Base-by-base conservation (phyloP, 2,888 invertebrate genomes). In the Phania funesta region DNA sequence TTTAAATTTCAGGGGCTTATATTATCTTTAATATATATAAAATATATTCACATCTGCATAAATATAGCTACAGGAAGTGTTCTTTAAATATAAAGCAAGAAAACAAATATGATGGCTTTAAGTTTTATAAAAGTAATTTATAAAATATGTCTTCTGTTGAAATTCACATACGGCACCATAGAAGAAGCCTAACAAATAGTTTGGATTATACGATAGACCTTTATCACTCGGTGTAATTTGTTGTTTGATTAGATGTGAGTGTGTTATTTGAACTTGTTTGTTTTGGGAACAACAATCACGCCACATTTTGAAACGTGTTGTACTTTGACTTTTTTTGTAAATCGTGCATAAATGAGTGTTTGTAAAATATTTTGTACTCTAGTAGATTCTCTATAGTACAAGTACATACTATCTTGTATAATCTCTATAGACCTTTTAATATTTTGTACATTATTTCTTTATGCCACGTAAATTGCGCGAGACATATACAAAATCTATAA, bases 401-500 rank as follows among this genome's bases (percentile, higher is more conserved):
- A 38, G 2, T 4, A 35, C 35, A 3, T 35, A 35, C n/a, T n/a
- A n/a, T n/a, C n/a, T n/a, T n/a, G n/a, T n/a, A 35, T 13, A 35
- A 11, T 35, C 11, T 35, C 3, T 35, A 11, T 35, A 35, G 35
- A 35, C 35, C 3, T 35, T 11, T 35, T 35, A 35, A 3, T 11
- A 35, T 35, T 35, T 35, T 6, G 3, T 35, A 35, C 11, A 35
- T 9, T 35, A 13, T 9, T 11, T 7, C 3, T 35, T 13, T 35
- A 9, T 54, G 48, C 67, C 67, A 76, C 76, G 67, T 73, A 73
- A 73, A 68, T 56, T 32, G 56, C 73, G 67, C 73, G 67, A 68
- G 50, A 62, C 81, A 73, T 67, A 77, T 62, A 68, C 48, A 54
- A 81, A 68, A 68, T 62, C 48, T 77, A 81, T 77, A 68, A 81